phyloP scores from a whole-genome alignment of 2,888 invertebrate genomes.

The Hofmannophila pseudospretella region DNA sequence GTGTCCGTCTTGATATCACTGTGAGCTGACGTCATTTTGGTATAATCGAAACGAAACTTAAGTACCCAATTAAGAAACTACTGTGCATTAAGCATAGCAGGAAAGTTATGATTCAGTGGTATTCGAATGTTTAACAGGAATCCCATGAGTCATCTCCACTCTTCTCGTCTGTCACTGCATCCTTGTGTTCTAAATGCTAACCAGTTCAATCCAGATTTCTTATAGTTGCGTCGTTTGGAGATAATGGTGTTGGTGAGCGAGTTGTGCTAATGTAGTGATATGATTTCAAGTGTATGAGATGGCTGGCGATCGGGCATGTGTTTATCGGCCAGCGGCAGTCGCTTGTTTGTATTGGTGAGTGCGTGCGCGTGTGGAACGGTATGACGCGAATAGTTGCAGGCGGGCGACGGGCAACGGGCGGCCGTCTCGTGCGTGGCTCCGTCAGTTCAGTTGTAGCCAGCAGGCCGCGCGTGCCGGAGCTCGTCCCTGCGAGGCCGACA shows the following conservation, averaged over 20 bases:
- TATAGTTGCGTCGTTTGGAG: neutral
- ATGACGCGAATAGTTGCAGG: slow-evolving; percentile 71
- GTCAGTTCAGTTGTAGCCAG: slow-evolving; percentile 52
- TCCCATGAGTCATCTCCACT: neutral
- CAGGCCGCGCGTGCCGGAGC: slow-evolving; percentile 55
- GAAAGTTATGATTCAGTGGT: slow-evolving; percentile 3
- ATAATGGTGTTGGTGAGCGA: slow-evolving; percentile 18
- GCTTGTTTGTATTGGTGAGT: slow-evolving; percentile 67
- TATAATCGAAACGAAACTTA: neutral
- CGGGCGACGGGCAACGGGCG: slow-evolving; percentile 37
- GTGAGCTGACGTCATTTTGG: neutral
- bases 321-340: slow-evolving; percentile 41
- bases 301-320: slow-evolving; percentile 36
- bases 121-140: neutral
- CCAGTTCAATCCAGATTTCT: neutral
- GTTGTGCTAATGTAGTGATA: slow-evolving; percentile 21
- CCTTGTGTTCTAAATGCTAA: neutral
- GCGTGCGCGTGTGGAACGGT: slow-evolving; percentile 64
- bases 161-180: neutral
- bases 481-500: slow-evolving; percentile 62
- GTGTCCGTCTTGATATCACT: neutral
- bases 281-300: slow-evolving; percentile 30
- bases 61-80: neutral
- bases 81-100: neutral
- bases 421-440: slow-evolving; percentile 14